A percentile compares a stretch with the other conserved stretches of the same genome.
phyloP scores from a whole-genome alignment of 2,113 vertebrate species.

The Saccopteryx leptura region DNA sequence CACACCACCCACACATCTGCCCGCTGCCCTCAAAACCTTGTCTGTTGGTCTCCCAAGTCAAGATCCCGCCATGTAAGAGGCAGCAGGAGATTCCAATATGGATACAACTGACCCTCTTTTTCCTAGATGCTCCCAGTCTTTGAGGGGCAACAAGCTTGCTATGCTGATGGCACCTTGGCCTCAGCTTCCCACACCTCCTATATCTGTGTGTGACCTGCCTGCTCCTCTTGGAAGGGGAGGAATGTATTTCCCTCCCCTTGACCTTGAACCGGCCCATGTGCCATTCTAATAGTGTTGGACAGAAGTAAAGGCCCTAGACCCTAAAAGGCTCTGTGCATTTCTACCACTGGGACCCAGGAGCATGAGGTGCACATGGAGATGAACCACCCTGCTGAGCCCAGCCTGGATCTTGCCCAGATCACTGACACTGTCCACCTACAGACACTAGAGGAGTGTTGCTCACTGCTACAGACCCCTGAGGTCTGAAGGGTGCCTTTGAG shows the following conservation, averaged over 20 bases:
- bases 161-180: rapidly evolving
- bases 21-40: not conserved
- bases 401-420: not conserved
- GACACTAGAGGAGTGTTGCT: rapidly evolving
- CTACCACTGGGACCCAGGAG: not conserved
- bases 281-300: too few relatives aligned
- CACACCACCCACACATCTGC: rapidly evolving
- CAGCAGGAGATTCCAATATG: not conserved
- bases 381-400: not conserved
- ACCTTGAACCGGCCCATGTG: not conserved
- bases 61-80: rapidly evolving
- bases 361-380: rapidly evolving
- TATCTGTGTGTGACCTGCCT: not conserved
- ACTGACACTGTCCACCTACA: rapidly evolving
- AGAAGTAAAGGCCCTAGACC: not conserved
- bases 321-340: rapidly evolving
- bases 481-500: too few relatives aligned
- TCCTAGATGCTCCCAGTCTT: not conserved
- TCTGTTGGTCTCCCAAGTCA: not conserved
- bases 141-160: too few relatives aligned
- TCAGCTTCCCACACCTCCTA: not conserved
- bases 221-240: not conserved
- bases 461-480: rapidly evolving
- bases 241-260: too few relatives aligned
- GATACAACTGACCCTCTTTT: not conserved